Percentiles rank a stretch among this genome's conserved stretches.
Evolutionary conservation across 2,888 invertebrate species (phyloP).

Genomic region (Hydrotaea diabolus): DNA sequence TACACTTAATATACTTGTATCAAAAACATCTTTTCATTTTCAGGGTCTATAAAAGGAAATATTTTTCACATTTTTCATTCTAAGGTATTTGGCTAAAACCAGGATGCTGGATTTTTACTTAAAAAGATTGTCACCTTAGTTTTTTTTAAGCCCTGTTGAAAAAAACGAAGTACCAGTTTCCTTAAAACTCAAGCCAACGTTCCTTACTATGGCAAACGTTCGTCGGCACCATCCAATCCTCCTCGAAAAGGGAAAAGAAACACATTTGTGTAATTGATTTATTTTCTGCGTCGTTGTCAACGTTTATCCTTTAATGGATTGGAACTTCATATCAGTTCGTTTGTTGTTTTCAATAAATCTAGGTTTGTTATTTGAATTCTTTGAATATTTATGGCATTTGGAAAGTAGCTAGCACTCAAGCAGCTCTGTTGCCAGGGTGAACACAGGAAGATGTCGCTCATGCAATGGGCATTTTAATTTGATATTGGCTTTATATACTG

Average conservation of each 20-base stretch:
- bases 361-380: background rate
- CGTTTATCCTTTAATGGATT: constrained; percentile 17
- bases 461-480: background rate
- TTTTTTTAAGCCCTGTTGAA: too few species aligned
- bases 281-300: background rate
- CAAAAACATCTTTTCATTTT: too few species aligned
- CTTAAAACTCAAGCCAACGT: too few species aligned
- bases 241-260: background rate
- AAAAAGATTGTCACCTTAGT: too few species aligned
- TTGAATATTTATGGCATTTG: constrained; percentile 12
- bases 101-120: too few species aligned
- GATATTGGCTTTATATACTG: background rate
- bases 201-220: too few species aligned
- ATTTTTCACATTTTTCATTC: too few species aligned
- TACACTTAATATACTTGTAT: too few species aligned
- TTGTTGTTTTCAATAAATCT: background rate
- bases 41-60: too few species aligned
- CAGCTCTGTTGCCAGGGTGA: background rate
- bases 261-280: constrained; percentile 35
- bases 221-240: too few species aligned
- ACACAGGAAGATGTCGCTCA: background rate
- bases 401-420: background rate
- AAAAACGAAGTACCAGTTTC: too few species aligned
- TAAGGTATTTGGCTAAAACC: too few species aligned
- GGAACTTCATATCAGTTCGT: background rate